Conservation (phyloP, 2,888 invertebrate genomes). For the Agrotis segetum region DNA sequence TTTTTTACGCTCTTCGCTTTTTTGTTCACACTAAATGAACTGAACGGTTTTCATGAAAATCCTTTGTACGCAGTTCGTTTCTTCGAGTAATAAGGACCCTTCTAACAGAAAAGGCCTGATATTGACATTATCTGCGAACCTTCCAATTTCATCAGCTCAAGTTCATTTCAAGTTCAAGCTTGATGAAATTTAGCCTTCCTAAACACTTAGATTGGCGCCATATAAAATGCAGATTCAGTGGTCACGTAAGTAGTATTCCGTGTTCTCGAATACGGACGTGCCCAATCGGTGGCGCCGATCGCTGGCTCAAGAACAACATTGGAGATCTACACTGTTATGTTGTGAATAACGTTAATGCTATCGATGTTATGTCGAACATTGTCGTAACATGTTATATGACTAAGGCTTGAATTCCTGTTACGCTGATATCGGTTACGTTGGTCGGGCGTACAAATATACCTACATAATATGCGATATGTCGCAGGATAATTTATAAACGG, state of each 20-base stretch:
- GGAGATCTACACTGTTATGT: constrained; percentile 22
- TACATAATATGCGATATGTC: no score
- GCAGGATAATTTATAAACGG: no score
- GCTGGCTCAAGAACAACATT: constrained; percentile 42
- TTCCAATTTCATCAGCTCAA: constrained; percentile 31
- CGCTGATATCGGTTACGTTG: no score
- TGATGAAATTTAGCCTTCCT: constrained; percentile 43
- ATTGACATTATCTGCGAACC: constrained; percentile 33
- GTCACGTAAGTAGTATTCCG: constrained; percentile 49
- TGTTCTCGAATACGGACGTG: constrained; percentile 67
- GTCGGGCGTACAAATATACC: no score
- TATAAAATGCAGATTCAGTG: constrained; percentile 57
- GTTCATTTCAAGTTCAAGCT: constrained; percentile 41
- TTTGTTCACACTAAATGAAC: constrained; percentile 10
- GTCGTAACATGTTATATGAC: constrained; percentile 33
- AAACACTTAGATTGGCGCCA: constrained; percentile 46
- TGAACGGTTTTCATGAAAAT: constrained; percentile 24
- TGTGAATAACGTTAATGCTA: constrained; percentile 34
- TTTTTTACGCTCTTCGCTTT: background rate
- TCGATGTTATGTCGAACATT: constrained; percentile 24
- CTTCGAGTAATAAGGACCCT: constrained; percentile 3
- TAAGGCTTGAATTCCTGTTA: background rate
- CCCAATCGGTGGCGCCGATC: constrained; percentile 65
- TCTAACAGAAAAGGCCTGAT: constrained; percentile 10
- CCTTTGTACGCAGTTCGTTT: constrained; percentile 7